phyloP scores from a whole-genome alignment of 2,888 invertebrate genomes.

The Maniola hyperantus region DNA sequence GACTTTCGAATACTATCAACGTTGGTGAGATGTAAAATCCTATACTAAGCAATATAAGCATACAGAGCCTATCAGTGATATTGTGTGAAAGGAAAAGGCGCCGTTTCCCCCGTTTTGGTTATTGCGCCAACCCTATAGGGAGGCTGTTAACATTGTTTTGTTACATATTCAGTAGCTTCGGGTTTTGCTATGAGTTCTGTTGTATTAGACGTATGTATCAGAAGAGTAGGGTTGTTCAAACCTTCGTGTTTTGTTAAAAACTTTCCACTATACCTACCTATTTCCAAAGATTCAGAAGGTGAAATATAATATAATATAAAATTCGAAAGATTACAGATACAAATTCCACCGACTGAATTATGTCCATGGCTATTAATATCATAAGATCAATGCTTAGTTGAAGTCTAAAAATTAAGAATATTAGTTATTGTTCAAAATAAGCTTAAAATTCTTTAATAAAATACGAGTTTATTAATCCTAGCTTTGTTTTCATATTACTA shows the following conservation, averaged over 20 bases:
- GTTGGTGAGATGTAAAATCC: too few relatives aligned
- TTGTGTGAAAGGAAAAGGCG: conserved; percentile 21
- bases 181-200: neutral
- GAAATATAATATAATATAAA: neutral
- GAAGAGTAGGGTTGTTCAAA: neutral
- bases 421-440: too few relatives aligned
- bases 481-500: too few relatives aligned
- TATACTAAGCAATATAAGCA: too few relatives aligned
- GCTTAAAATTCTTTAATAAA: too few relatives aligned
- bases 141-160: conserved; percentile 14
- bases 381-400: too few relatives aligned
- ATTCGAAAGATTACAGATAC: neutral
- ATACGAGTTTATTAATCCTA: too few relatives aligned
- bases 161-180: conserved; percentile 7
- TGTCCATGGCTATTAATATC: too few relatives aligned
- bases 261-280: neutral
- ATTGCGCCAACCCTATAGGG: conserved; percentile 14
- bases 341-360: too few relatives aligned
- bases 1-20: too few relatives aligned
- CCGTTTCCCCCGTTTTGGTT: conserved; percentile 19
- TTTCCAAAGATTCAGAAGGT: neutral
- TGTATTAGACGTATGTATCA: neutral
- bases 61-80: conserved; percentile 29
- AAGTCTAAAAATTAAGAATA: too few relatives aligned
- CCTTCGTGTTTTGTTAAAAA: neutral